Evolutionary conservation across 2,797 vertebrate genomes (phyloP).

Genomic region (Coregonus ussuriensis): DNA sequence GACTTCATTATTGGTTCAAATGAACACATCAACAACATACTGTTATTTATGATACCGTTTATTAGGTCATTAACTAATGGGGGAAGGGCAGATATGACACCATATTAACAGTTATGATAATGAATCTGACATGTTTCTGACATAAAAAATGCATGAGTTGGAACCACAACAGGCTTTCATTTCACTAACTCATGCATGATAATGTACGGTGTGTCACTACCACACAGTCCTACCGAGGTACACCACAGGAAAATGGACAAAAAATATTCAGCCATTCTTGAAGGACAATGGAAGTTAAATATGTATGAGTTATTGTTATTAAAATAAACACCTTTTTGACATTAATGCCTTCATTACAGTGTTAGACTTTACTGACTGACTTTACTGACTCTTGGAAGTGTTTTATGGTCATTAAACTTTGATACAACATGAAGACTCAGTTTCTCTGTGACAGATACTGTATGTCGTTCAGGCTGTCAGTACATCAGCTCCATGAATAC

Average conservation of each 20-base stretch:
- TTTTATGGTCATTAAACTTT: slow-evolving; percentile 49
- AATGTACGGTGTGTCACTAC: background rate
- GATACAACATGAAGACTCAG: slow-evolving; percentile 47
- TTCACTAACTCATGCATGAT: background rate
- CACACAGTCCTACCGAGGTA: background rate
- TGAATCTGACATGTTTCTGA: no score
- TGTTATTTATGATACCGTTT: background rate
- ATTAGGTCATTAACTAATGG: background rate
- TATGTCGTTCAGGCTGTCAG: slow-evolving; percentile 71
- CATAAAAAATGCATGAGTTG: no score
- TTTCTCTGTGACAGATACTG: slow-evolving; percentile 53
- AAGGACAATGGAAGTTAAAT: background rate
- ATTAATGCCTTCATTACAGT: background rate
- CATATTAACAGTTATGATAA: no score
- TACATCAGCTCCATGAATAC: slow-evolving; percentile 65
- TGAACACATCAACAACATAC: background rate
- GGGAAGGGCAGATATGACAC: background rate
- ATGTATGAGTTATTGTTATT: background rate
- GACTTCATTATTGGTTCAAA: background rate
- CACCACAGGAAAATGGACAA: background rate
- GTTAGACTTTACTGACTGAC: background rate
- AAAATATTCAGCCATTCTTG: background rate
- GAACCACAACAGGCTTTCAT: background rate
- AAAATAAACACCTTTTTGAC: background rate
- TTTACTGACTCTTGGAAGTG: background rate